Evolutionary conservation across 2,888 invertebrate species (phyloP).

Genomic region (Eupsilia transversa): DNA sequence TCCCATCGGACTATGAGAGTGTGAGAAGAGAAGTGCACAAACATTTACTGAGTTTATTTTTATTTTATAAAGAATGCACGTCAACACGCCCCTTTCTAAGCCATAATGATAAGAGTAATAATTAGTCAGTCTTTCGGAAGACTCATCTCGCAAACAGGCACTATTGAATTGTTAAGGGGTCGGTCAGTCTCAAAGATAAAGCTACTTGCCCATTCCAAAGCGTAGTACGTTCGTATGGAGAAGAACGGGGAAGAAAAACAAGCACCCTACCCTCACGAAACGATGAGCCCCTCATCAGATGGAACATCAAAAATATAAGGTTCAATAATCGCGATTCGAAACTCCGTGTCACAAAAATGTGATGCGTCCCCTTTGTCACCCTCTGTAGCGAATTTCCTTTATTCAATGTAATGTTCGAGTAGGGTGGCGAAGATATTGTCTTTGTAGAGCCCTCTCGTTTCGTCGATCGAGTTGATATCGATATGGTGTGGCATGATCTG

Average conservation of each 20-base stretch:
- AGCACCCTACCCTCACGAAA: neutral
- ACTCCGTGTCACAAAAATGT: slow-evolving; percentile 23
- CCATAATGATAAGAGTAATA: no score
- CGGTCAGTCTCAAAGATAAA: no score
- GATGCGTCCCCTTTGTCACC: slow-evolving; percentile 22
- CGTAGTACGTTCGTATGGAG: no score
- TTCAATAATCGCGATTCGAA: slow-evolving; percentile 20
- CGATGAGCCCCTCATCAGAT: slow-evolving; percentile 13
- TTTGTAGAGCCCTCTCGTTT: slow-evolving; percentile 20
- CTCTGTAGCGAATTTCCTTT: slow-evolving; percentile 28
- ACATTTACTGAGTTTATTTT: no score
- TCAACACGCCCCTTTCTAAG: no score
- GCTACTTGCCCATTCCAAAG: no score
- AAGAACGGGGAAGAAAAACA: neutral
- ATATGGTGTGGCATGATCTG: slow-evolving; percentile 9
- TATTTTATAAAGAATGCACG: no score
- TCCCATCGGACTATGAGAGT: no score
- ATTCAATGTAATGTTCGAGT: slow-evolving; percentile 22
- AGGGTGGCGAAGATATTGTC: slow-evolving; percentile 27
- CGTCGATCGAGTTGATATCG: slow-evolving; percentile 21
- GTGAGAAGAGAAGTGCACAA: no score
- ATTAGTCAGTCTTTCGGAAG: no score
- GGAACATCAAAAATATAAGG: slow-evolving; percentile 14
- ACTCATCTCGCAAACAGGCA: no score
- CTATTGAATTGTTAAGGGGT: no score